A percentile compares a stretch with the other conserved stretches of the same genome.
Evolutionary conservation across 2,113 vertebrate species (phyloP).

Genomic region (Myotis brandtii): DNA sequence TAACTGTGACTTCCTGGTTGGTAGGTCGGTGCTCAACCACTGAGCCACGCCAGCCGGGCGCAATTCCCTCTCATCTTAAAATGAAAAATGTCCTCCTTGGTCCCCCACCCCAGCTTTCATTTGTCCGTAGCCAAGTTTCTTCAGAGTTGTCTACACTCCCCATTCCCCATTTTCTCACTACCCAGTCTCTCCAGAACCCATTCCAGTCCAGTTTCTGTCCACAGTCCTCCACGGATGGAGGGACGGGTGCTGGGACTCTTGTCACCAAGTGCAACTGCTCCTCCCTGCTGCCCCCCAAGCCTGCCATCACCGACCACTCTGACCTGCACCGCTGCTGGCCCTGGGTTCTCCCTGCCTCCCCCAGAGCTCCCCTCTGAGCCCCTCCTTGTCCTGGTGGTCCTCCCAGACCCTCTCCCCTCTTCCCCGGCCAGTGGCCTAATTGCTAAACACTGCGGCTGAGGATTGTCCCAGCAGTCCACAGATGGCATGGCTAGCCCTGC

Average conservation of each 20-base stretch:
- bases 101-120: not conserved
- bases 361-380: not conserved
- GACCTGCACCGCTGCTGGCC: accelerated
- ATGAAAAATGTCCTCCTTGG: too few species aligned
- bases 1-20: too few species aligned
- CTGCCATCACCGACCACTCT: accelerated
- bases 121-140: not conserved
- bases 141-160: not conserved
- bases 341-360: too few species aligned
- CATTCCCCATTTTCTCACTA: not conserved
- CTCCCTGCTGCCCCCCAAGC: not conserved
- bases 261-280: not conserved
- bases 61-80: not conserved
- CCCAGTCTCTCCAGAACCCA: not conserved
- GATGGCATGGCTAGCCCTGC: accelerated
- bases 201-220: not conserved
- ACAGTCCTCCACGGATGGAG: not conserved
- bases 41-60: not conserved
- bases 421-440: not conserved
- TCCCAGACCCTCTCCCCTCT: not conserved
- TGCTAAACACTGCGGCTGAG: not conserved
- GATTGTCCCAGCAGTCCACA: accelerated
- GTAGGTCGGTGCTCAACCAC: not conserved
- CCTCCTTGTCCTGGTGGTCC: not conserved
- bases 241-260: not conserved